Evolutionary conservation across 2,797 vertebrate genomes (phyloP).

Genomic region (Poeciliopsis gracilis): DNA sequence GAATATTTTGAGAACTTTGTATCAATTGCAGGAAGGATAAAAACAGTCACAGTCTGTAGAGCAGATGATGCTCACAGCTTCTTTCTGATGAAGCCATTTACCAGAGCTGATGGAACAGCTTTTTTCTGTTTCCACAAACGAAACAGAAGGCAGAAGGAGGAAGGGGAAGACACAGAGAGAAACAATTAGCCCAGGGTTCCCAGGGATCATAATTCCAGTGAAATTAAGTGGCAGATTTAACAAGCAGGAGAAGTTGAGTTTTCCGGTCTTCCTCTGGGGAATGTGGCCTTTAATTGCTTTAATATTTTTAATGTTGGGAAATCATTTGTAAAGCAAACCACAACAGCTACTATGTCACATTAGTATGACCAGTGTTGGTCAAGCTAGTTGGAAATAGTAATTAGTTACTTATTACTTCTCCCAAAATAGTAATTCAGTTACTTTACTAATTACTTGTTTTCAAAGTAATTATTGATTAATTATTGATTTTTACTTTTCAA

Average conservation of each 20-base stretch:
- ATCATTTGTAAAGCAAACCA: constrained; percentile 81
- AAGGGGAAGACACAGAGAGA: constrained; percentile 46
- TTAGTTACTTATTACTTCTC: too few relatives aligned
- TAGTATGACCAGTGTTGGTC: constrained; percentile 30
- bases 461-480: too few relatives aligned
- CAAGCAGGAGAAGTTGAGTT: constrained; percentile 81
- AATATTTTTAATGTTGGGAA: constrained; percentile 83
- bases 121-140: constrained; percentile 51
- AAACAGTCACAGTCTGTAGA: constrained; percentile 34
- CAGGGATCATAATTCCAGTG: constrained; percentile 81
- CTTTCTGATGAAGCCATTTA: constrained; percentile 56
- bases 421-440: too few relatives aligned
- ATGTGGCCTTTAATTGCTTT: constrained; percentile 81
- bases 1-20: not conserved
- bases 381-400: too few relatives aligned
- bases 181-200: constrained; percentile 80
- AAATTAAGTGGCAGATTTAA: constrained; percentile 85
- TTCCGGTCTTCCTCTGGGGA: constrained; percentile 76
- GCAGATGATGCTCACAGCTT: constrained; percentile 57
- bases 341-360: constrained; percentile 61
- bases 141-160: constrained; percentile 52
- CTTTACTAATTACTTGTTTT: too few relatives aligned
- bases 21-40: constrained; percentile 24
- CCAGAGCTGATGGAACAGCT: constrained; percentile 57
- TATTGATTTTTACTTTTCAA: too few relatives aligned